Evolutionary conservation across 2,113 vertebrate species (phyloP).

Genomic region (Daubentonia madagascariensis): DNA sequence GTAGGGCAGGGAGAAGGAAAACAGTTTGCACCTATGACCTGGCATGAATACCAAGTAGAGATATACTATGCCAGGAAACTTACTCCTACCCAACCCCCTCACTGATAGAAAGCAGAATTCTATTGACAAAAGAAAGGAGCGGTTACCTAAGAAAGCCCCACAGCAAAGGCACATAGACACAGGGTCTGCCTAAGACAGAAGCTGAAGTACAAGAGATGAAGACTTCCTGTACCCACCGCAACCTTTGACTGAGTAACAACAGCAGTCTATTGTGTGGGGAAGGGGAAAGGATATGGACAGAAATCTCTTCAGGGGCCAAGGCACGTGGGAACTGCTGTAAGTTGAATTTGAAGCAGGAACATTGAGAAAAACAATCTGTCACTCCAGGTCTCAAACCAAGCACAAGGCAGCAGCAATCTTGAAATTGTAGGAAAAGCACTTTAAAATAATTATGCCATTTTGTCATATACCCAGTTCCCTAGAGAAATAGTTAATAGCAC

Average conservation of each 20-base stretch:
- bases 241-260: neutral
- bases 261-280: neutral
- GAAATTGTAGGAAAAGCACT: neutral
- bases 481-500: neutral
- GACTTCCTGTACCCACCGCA: neutral
- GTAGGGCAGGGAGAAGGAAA: neutral
- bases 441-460: neutral
- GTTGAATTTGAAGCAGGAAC: neutral
- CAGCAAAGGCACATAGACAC: neutral
- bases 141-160: neutral
- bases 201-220: neutral
- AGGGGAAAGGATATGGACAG: neutral
- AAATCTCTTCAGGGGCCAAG: neutral
- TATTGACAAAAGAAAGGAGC: neutral
- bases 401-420: neutral
- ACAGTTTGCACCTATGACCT: neutral
- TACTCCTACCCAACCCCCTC: neutral
- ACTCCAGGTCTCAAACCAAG: neutral
- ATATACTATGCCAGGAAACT: neutral
- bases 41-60: no score
- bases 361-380: neutral
- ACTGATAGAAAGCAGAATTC: neutral
- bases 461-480: neutral
- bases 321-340: neutral
- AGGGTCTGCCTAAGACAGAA: neutral